Evolutionary conservation across 2,113 vertebrate species (phyloP).

Genomic region (Xenopus tropicalis): DNA sequence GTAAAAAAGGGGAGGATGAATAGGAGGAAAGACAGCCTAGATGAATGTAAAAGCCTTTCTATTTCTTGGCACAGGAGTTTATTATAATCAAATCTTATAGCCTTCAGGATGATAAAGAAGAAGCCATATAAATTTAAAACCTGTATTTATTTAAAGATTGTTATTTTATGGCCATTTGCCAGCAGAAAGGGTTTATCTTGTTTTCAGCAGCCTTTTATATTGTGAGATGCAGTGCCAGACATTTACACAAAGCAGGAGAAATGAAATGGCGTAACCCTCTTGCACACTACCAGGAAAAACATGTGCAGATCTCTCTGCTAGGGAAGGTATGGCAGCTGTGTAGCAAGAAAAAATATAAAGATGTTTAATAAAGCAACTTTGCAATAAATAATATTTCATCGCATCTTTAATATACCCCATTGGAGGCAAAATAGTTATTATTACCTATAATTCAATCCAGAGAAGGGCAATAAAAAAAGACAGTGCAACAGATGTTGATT

Average conservation of each 20-base stretch:
- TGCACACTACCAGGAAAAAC: not conserved
- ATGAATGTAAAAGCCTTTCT: conserved; percentile 24
- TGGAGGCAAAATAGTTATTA: not conserved
- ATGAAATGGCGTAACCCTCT: not conserved
- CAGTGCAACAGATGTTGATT: no score
- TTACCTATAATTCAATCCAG: not conserved
- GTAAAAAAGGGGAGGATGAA: conserved; percentile 38
- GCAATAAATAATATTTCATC: not conserved
- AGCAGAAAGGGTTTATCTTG: conserved; percentile 43
- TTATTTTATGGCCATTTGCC: conserved; percentile 30
- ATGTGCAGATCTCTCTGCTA: no score
- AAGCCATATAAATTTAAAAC: conserved; percentile 42
- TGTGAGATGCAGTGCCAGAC: conserved; percentile 13
- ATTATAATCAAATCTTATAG: conserved; percentile 46
- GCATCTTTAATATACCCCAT: not conserved
- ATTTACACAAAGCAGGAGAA: conserved; percentile 20
- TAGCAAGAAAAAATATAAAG: no score
- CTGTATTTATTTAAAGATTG: conserved; percentile 51
- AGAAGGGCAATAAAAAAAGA: no score
- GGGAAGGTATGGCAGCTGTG: no score
- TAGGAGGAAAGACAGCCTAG: conserved; percentile 28
- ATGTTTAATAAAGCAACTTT: not conserved
- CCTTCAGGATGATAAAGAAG: conserved; percentile 43
- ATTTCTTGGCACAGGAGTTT: conserved; percentile 48
- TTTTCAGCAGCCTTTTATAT: conserved; percentile 47